A percentile compares a stretch with the other conserved stretches of the same genome.
Evolutionary conservation across 1,140 invertebrate genomes (phyloP).

Genomic region (Eupristina koningsbergeri): DNA sequence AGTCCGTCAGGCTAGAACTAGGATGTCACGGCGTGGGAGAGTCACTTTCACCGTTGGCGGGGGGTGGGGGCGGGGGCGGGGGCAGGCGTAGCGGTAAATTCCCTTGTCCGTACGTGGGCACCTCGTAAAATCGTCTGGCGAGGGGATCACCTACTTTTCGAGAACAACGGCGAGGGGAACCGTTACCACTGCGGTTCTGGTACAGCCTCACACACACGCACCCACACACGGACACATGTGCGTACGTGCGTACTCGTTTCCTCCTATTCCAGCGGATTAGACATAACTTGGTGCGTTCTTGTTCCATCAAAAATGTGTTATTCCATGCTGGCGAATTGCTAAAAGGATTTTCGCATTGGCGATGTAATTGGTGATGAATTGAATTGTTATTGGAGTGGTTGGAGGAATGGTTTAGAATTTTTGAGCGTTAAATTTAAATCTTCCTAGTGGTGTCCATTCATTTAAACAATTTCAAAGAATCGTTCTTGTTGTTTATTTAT

Average conservation of each 20-base stretch:
- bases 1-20: conserved; percentile 57
- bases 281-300: no score
- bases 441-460: no score
- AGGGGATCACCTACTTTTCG: conserved; percentile 54
- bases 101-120: conserved; percentile 49
- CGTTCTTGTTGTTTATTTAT: neutral
- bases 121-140: conserved; percentile 53
- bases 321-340: no score
- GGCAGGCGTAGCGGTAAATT: conserved; percentile 67
- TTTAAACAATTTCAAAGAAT: no score
- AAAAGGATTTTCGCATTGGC: no score
- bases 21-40: conserved; percentile 73
- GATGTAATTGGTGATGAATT: no score
- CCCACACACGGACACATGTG: neutral
- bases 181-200: neutral
- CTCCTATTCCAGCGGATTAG: neutral
- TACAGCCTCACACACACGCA: neutral
- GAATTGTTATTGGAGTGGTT: no score
- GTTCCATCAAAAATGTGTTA: no score
- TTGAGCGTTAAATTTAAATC: neutral
- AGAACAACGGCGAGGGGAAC: neutral
- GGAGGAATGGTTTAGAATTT: no score
- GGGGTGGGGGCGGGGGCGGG: no score
- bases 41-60: conserved; percentile 70
- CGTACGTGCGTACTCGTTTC: neutral